These are phyloP conservation scores for Drosophila setifemur DNA, from an alignment of 1,140 invertebrate species.

Conservation along the genomic window DNA sequence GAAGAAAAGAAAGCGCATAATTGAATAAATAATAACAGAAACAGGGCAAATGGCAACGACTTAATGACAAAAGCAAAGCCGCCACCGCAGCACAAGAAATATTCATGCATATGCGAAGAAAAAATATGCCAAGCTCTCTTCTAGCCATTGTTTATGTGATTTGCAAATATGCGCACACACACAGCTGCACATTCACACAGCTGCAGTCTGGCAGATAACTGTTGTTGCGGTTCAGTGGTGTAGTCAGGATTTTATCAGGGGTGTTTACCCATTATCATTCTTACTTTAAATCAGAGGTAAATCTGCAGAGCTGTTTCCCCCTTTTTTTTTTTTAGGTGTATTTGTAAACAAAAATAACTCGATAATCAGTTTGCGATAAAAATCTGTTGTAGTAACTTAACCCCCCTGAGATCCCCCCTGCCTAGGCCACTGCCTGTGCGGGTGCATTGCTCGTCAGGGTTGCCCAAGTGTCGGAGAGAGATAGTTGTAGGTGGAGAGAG, in stretches of 20 bases:
- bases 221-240: slow-evolving; percentile 34
- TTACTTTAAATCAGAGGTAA: no score
- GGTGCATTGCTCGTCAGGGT: slow-evolving; percentile 62
- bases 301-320: no score
- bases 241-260: background rate
- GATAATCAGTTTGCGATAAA: background rate
- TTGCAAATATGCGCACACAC: slow-evolving; percentile 46
- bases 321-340: no score
- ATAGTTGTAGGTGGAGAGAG: slow-evolving; percentile 15
- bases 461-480: slow-evolving; percentile 16
- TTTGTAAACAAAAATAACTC: no score
- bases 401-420: background rate
- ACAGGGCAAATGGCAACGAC: slow-evolving; percentile 54
- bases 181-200: background rate
- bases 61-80: slow-evolving; percentile 65
- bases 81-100: slow-evolving; percentile 37
- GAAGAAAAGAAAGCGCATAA: slow-evolving; percentile 77
- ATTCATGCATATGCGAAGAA: slow-evolving; percentile 48
- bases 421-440: slow-evolving; percentile 22
- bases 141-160: slow-evolving; percentile 65
- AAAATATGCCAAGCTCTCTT: slow-evolving; percentile 45
- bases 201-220: slow-evolving; percentile 50
- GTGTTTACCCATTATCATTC: no score
- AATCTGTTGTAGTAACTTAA: no score
- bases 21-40: slow-evolving; percentile 79